These are phyloP conservation scores for Cisticola juncidis DNA, from an alignment of 2,113 vertebrate genomes.

Conservation along the genomic window DNA sequence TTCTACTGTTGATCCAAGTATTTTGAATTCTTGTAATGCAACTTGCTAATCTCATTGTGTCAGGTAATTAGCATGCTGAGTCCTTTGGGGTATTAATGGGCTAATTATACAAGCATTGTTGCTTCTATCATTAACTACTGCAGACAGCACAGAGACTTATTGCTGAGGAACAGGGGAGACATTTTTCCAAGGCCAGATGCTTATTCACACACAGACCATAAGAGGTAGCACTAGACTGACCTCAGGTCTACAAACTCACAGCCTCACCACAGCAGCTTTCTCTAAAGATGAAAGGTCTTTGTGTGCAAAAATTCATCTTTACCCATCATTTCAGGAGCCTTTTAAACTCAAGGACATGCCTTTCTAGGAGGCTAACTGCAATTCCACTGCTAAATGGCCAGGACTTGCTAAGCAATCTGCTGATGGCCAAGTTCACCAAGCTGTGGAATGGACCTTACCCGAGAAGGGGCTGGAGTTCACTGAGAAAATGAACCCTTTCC, in stretches of 20 bases:
- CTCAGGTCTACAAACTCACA: background rate
- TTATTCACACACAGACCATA: background rate
- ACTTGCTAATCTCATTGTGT: background rate
- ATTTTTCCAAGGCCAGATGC: background rate
- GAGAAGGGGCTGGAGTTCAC: background rate
- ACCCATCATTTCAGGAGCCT: background rate
- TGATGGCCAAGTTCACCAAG: background rate
- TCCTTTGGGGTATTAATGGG: background rate
- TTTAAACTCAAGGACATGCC: background rate
- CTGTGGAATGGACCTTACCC: background rate
- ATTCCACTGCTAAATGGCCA: background rate
- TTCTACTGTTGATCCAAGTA: background rate
- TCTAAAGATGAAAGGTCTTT: background rate
- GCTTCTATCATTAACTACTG: background rate
- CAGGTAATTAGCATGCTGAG: constrained; percentile 9
- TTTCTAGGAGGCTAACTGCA: background rate
- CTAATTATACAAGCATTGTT: constrained; percentile 8
- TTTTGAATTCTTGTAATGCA: background rate
- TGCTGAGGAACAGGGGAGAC: background rate
- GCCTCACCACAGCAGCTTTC: background rate
- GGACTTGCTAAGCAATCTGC: background rate
- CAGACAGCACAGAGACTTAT: background rate
- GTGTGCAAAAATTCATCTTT: background rate
- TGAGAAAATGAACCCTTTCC: background rate
- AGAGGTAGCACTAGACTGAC: background rate